phyloP scores from a whole-genome alignment of 1,140 invertebrate genomes.

The Rhysida immarginata region DNA sequence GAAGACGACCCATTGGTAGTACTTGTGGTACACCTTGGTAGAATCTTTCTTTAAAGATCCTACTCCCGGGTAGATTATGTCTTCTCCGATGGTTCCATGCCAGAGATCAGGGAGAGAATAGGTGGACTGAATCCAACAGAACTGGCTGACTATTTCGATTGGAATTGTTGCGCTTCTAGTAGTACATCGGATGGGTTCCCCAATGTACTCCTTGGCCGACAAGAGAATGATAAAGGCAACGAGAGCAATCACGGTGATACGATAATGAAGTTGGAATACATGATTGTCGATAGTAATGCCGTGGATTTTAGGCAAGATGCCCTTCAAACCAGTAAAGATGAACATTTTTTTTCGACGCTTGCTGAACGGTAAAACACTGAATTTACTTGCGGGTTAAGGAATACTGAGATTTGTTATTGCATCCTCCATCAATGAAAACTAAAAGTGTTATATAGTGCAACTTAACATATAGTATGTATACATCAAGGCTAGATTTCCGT shows the following conservation, averaged over 20 bases:
- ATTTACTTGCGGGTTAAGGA: too few species aligned
- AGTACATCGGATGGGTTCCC: constrained; percentile 23
- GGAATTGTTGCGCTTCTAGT: constrained; percentile 14
- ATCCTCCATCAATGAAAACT: too few species aligned
- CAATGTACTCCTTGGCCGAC: constrained; percentile 12
- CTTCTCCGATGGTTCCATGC: background rate
- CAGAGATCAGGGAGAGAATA: constrained; percentile 21
- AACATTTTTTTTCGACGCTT: too few species aligned
- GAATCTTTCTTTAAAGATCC: background rate
- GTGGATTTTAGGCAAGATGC: background rate
- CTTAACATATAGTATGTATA: too few species aligned
- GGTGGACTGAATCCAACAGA: constrained; percentile 36
- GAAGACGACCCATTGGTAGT: constrained; percentile 30
- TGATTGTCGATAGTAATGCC: background rate
- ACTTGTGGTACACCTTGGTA: constrained; percentile 20
- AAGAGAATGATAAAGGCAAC: constrained; percentile 23
- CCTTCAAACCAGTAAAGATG: background rate
- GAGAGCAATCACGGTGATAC: constrained; percentile 22
- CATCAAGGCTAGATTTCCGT: too few species aligned
- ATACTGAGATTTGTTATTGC: too few species aligned
- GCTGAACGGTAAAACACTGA: too few species aligned
- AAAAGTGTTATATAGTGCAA: too few species aligned
- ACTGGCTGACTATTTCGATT: constrained; percentile 27
- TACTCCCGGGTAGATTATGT: background rate
- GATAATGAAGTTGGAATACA: constrained; percentile 14